Evolutionary conservation across 2,888 invertebrate species (phyloP).

Genomic region (Gerosis bhagava): DNA sequence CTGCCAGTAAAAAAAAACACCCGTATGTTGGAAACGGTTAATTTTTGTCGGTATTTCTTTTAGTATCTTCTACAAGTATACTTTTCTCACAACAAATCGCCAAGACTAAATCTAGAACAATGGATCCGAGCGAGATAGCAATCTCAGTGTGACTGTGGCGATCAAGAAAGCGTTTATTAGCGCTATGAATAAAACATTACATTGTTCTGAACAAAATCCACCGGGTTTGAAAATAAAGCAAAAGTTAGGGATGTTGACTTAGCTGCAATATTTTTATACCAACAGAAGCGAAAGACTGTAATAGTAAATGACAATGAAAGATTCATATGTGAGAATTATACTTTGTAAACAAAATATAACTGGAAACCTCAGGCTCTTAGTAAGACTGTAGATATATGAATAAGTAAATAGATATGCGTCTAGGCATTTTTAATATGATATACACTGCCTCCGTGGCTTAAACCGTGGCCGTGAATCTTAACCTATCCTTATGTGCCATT

Average conservation of each 20-base stretch:
- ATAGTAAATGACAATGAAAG: constrained; percentile 9
- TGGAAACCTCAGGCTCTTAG: too few relatives aligned
- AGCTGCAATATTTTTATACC: constrained; percentile 18
- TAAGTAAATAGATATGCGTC: too few relatives aligned
- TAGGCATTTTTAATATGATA: too few relatives aligned
- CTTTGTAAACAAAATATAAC: too few relatives aligned
- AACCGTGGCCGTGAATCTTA: too few relatives aligned
- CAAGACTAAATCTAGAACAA: constrained; percentile 12
- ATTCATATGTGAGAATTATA: too few relatives aligned
- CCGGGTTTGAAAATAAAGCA: constrained; percentile 22
- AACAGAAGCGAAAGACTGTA: constrained; percentile 8
- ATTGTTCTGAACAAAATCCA: constrained; percentile 23
- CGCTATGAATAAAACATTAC: constrained; percentile 42
- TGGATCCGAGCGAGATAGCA: constrained; percentile 14
- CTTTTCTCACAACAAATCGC: constrained; percentile 7
- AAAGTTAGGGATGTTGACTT: constrained; percentile 19
- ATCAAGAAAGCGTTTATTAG: constrained; percentile 30
- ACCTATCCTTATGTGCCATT: too few relatives aligned
- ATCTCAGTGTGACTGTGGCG: constrained; percentile 3
- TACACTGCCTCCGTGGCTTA: too few relatives aligned
- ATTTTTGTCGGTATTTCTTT: not conserved
- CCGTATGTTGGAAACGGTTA: too few relatives aligned
- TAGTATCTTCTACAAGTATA: not conserved
- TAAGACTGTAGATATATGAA: too few relatives aligned
- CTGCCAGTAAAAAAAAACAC: too few relatives aligned